Base-by-base conservation (phyloP, 1,140 invertebrate species). In the Procambarus clarkii region DNA sequence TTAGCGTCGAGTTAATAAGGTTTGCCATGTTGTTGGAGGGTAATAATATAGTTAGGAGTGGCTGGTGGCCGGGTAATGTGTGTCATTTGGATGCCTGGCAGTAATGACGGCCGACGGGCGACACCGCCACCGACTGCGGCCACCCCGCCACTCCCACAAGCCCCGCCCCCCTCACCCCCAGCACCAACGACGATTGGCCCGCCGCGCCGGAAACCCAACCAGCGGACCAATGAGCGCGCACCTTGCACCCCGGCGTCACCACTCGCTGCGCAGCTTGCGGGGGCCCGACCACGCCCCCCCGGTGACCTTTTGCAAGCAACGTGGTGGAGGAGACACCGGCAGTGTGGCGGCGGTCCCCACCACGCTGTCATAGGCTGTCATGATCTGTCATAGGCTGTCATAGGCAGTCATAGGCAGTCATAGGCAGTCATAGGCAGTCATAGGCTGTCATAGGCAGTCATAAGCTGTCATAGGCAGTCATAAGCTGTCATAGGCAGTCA, bases 11-110 rank as follows among this genome's bases (percentile, higher is more conserved):
- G 76, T 87, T 87, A 87, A 87, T 87, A 87, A 87, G 85, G 85
- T 87, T 78, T 87, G 85, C 50, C 85, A 87, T 87, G 85, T 87
- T 78, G 85, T 87, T 78, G 85, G 50, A 24, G 46, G 50, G 85
- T 87, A 87, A 87, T 87, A 50, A 86, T 58, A 86, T 45, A 86
- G 69, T 71, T n/a, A 76, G 84, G 4, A 45, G 84, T 34, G 84
- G 84, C 84, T 86, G 71, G 69, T 86, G 74, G 48, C 8, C 74
- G 5, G 84, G 85, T 87, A 78, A 87, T 87, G 76, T 76, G 71
- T 87, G 85, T 87, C 85, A 87, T 87, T 87, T 50, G 74, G 46
- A 44, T n/a, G 74, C 18, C 50, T 58, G 45, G 69, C 71, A 77
- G 69, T 86, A 77, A 77, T 86, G 84, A 86, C 69, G 69, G 48